These are phyloP conservation scores for Huso huso DNA, from an alignment of 2,797 vertebrate genomes.

Conservation along the genomic window DNA sequence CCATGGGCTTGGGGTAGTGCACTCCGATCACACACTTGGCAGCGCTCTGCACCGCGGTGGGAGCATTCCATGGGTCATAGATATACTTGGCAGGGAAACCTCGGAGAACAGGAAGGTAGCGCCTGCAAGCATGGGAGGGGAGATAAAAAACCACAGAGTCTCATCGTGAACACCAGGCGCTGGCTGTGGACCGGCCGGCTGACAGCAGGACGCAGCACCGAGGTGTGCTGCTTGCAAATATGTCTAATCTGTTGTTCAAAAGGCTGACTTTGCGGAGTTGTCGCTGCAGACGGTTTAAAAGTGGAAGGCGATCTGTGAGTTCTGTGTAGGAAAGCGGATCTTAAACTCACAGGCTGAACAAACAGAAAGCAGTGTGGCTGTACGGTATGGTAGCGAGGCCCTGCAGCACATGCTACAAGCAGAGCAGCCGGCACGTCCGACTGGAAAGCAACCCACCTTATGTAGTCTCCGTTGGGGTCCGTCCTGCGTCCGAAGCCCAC, in stretches of 20 bases:
- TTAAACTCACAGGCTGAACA: neutral
- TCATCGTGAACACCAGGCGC: constrained; percentile 23
- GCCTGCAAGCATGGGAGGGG: constrained; percentile 48
- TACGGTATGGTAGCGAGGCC: neutral
- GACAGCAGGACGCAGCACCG: neutral
- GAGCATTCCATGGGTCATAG: constrained; percentile 69
- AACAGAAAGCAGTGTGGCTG: neutral
- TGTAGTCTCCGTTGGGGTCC: constrained; percentile 73
- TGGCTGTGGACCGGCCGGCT: neutral
- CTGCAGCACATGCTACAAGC: constrained; percentile 13
- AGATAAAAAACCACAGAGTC: constrained; percentile 22
- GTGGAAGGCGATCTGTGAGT: constrained; percentile 10
- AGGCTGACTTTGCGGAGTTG: neutral
- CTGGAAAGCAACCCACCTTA: constrained; percentile 51
- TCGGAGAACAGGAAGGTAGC: constrained; percentile 64
- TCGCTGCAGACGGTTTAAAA: neutral
- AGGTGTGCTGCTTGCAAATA: neutral
- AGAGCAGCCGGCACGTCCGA: neutral
- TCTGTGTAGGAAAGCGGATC: neutral
- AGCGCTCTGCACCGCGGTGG: constrained; percentile 51
- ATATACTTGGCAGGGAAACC: constrained; percentile 67
- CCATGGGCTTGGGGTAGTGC: constrained; percentile 67
- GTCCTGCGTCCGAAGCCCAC: constrained; percentile 70
- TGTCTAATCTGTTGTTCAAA: neutral
- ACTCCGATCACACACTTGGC: constrained; percentile 60